Evolutionary conservation across 2,113 vertebrate species (phyloP), one percentile per base, ranked within the genome.

Genomic region (Phasianus colchicus): DNA sequence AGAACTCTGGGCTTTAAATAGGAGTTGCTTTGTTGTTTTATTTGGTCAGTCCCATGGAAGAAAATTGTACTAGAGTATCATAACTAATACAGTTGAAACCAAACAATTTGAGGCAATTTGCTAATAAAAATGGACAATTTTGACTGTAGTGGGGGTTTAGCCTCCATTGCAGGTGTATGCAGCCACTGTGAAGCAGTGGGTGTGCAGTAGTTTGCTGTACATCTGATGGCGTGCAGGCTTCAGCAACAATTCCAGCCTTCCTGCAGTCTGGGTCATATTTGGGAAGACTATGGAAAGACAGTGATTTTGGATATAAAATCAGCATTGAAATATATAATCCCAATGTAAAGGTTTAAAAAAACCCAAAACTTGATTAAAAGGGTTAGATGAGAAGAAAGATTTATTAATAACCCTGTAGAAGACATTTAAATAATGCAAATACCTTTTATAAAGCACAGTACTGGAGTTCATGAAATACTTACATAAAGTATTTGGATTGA

Each of bases 381-480:
- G 20, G 9, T 90, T 77, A 92, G 75, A 70, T 67, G 64, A 74
- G 74, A 88, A 87, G 43, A 50, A 67, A 87, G 34, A 65, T 82
- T 96, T 93, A 71, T 64, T 85, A 80, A 48, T 54, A 72, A 47
- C 60, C 25, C 55, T 32, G 38, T 54, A 65, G 77, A 91, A 73
- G 47, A 79, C 58, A 92, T 86, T 92, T 79, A 93, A 94, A 86
- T 84, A 87, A 90, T 78, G 86, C 48, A 84, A 66, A 85, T 75
- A n/a, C 7, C 3, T 74, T 86, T 92, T 92, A 78, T 71, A 24
- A 93, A 90, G 80, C 30, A 74, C 21, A 34, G 45, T 50, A 81
- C 17, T 0, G 2, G 34, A 64, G 71, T 77, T 89, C 67, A 73
- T 73, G 69, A 79, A 91, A 84, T 83, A 82, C 78, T 88, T 86